A percentile compares a stretch with the other conserved stretches of the same genome.
phyloP scores from a whole-genome alignment of 2,888 invertebrate genomes.

The Pristionchus fissidentatus region DNA sequence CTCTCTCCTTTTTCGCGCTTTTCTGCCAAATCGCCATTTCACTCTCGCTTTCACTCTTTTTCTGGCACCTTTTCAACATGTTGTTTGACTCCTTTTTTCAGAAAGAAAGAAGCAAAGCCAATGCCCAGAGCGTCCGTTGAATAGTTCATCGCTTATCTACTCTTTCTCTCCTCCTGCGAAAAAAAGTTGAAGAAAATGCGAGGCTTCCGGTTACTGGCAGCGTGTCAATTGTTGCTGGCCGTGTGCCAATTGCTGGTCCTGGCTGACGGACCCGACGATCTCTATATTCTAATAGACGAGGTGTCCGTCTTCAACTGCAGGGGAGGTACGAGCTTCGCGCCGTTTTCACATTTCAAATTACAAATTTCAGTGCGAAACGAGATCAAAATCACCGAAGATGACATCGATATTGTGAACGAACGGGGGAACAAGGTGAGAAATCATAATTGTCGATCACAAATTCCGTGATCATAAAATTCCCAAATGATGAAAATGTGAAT shows the following conservation, averaged over 20 bases:
- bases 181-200: neutral
- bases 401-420: constrained; percentile 72
- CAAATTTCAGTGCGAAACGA: constrained; percentile 71
- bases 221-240: neutral
- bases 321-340: constrained; percentile 61
- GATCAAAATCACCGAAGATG: constrained; percentile 73
- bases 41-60: constrained; percentile 11
- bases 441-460: neutral
- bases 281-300: constrained; percentile 73
- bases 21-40: neutral
- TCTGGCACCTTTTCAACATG: neutral
- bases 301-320: constrained; percentile 71
- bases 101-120: neutral
- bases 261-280: constrained; percentile 59
- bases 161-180: neutral
- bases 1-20: neutral
- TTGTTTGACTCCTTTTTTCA: neutral
- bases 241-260: constrained; percentile 15
- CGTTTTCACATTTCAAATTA: neutral
- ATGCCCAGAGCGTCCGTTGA: constrained; percentile 7
- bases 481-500: neutral
- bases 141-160: too few species aligned
- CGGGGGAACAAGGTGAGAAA: constrained; percentile 64
- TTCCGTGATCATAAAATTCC: neutral
- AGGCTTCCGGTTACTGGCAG: neutral